phyloP scores from a whole-genome alignment of 92 coral and sea anemone genomes.

The Porites cylindrica region DNA sequence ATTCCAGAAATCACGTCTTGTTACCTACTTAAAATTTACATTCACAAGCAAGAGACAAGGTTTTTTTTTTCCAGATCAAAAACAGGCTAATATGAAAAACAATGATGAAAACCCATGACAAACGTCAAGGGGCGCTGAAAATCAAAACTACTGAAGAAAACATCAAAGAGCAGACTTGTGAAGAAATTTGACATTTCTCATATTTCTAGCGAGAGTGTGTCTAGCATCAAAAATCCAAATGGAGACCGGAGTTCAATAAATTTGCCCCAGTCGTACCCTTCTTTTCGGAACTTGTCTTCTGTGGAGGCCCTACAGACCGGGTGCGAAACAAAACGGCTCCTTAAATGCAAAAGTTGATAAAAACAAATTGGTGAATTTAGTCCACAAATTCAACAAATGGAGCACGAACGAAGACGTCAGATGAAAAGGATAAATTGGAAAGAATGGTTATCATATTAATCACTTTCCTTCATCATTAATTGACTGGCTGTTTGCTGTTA shows the following conservation, averaged over 20 bases:
- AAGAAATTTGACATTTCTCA: background rate
- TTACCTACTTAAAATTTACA: no score
- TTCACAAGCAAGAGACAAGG: no score
- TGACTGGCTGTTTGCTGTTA: background rate
- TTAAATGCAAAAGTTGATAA: slow-evolving; percentile 26
- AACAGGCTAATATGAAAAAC: no score
- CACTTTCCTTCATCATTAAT: no score
- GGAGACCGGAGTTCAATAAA: slow-evolving; percentile 23
- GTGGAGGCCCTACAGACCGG: slow-evolving; percentile 29
- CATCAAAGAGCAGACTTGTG: background rate
- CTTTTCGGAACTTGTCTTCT: slow-evolving; percentile 1
- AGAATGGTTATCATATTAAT: background rate
- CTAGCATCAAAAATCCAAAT: background rate
- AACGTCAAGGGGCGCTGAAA: background rate
- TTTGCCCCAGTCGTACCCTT: slow-evolving; percentile 38
- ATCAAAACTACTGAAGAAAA: no score
- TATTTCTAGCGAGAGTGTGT: no score
- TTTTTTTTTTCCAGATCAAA: no score
- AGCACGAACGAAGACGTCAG: background rate
- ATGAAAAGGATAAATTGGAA: background rate
- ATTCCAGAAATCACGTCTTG: no score
- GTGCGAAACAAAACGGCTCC: slow-evolving; percentile 27
- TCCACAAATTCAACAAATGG: background rate
- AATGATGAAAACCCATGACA: background rate
- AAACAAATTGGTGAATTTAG: slow-evolving; percentile 1